These are phyloP conservation scores for Psix sp. DNA, from an alignment of 1,140 invertebrate genomes.

Conservation along the genomic window DNA sequence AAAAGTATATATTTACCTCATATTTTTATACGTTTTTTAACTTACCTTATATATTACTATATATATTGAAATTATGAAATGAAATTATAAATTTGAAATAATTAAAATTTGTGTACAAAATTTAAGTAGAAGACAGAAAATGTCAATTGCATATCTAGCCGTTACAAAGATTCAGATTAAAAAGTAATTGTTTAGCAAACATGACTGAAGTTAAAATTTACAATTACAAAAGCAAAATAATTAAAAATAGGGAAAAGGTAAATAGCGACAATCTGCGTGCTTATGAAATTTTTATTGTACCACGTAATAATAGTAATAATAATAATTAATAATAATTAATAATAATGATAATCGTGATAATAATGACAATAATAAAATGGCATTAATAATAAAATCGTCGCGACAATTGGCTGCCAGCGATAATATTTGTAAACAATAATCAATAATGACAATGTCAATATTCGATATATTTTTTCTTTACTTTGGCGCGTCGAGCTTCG, in stretches of 20 bases:
- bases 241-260: constrained; percentile 13
- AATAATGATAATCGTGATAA: constrained; percentile 66
- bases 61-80: no score
- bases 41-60: no score
- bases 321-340: constrained; percentile 62
- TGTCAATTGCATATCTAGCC: no score
- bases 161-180: no score
- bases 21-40: no score
- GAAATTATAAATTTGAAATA: no score
- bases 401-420: constrained; percentile 67
- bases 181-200: no score
- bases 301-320: constrained; percentile 75
- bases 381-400: constrained; percentile 68
- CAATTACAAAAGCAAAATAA: background rate
- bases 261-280: constrained; percentile 64
- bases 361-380: constrained; percentile 69
- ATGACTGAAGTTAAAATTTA: no score
- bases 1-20: no score
- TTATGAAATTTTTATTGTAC: constrained; percentile 77
- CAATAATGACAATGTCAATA: constrained; percentile 73
- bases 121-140: no score
- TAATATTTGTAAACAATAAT: constrained; percentile 73
- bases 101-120: no score
- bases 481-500: constrained; percentile 68
- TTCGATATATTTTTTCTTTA: constrained; percentile 59